These are phyloP conservation scores for Centruroides vittatus DNA, from an alignment of 1,140 invertebrate species.

Conservation along the genomic window DNA sequence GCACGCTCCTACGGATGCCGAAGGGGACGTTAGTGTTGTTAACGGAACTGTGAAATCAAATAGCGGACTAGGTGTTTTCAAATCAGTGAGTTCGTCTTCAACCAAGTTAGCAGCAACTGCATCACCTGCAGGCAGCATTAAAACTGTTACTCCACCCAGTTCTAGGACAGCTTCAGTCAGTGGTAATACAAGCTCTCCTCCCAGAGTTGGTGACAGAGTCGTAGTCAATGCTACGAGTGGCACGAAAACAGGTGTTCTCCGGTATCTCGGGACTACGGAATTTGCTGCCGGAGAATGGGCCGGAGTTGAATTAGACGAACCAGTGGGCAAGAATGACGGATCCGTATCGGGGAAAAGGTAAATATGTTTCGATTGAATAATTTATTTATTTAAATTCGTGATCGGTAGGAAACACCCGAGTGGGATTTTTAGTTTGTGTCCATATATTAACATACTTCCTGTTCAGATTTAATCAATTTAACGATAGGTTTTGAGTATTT, in stretches of 20 bases:
- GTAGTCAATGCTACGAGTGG: conserved; percentile 73
- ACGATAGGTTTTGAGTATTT: no score
- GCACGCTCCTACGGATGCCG: no score
- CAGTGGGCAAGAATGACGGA: conserved; percentile 89
- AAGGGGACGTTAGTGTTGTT: no score
- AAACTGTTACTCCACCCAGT: background rate
- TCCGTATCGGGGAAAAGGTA: conserved; percentile 64
- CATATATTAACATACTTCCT: background rate
- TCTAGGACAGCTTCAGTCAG: conserved; percentile 1
- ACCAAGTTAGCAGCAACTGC: background rate
- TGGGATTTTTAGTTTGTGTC: background rate
- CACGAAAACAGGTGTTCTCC: conserved; percentile 72
- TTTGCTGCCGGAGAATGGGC: conserved; percentile 88
- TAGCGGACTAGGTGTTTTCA: background rate
- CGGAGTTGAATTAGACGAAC: conserved; percentile 85
- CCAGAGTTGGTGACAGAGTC: conserved; percentile 76
- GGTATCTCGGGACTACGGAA: conserved; percentile 68
- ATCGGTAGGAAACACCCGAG: background rate
- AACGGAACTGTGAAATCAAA: background rate
- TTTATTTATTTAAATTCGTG: background rate
- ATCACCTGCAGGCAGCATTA: background rate
- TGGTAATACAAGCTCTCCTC: conserved; percentile 27
- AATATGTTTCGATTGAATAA: conserved; percentile 76
- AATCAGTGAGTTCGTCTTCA: background rate
- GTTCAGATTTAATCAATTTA: background rate